Base-by-base conservation (phyloP, 2,797 vertebrate species). In the Schizopygopsis pylzovi region DNA sequence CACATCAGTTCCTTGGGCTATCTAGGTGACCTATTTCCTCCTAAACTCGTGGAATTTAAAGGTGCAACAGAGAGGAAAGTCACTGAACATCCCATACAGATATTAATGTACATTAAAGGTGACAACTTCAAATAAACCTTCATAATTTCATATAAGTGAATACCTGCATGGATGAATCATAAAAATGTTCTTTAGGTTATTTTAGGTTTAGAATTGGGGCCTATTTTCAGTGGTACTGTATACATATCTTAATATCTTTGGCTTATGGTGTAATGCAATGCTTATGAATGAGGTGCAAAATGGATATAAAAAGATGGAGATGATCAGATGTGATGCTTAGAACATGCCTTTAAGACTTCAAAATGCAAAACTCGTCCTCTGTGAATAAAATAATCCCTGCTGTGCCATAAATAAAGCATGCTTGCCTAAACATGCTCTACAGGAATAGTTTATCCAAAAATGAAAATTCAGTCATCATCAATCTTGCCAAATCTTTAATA, bases 21-120 rank as follows among this genome's bases (percentile, higher is more conserved):
- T 92, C 86, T 93, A 90, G 91, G 91, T 94, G 93, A 95, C 94
- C 93, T 90, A 94, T 91, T 95, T 95, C 89, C 92, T 89, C 87
- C 79, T 87, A 87, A 84, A 90, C 83, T 85, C 89, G 1, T 87
- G 87, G 83, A 87, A 88, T 90, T 90, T 81, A 87, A 86, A 71
- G 79, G 87, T 80, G 81, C 87, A 87, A 89, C 85, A 86, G 72
- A 82, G 71, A 88, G 75, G 63, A 86, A 71, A 86, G 37, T 22
- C 61, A 83, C 59, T 79, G 13, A 79, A 67, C 59, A 83, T 37
- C 33, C 84, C 68, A 67, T 52, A 75, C 16, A 83, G 47, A 63
- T 68, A 49, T 70, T 12, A 28, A 78, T 54, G n/a, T 20, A 67
- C 47, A 86, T 67, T 22, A 16, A 82, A 59, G 16, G 25, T 33